Conservation (phyloP, 1,140 invertebrate genomes). For the Bombus soroeensis region DNA sequence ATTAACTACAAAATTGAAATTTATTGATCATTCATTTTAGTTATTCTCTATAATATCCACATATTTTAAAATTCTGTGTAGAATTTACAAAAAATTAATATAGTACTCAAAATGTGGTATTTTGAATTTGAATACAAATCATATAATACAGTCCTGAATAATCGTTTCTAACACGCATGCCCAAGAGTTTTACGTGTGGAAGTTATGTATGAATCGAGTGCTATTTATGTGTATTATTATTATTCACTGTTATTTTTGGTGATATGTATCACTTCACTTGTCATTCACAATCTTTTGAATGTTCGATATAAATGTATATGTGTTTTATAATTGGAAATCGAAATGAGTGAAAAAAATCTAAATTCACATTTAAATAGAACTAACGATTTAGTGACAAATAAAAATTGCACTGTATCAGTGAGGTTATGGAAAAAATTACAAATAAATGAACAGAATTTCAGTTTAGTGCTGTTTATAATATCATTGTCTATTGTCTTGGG, state of each 20-base stretch:
- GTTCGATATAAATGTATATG: background rate
- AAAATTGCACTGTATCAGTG: background rate
- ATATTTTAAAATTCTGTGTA: background rate
- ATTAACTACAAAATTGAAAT: background rate
- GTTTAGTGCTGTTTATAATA: conserved; percentile 62
- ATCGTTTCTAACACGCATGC: conserved; percentile 29
- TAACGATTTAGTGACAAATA: background rate
- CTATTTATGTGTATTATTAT: conserved; percentile 14
- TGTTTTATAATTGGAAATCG: background rate
- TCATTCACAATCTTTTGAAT: background rate
- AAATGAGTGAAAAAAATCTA: background rate
- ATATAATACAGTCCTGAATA: conserved; percentile 1
- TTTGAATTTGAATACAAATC: background rate
- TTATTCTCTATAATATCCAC: background rate
- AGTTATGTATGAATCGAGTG: background rate
- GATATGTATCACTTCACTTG: conserved; percentile 17
- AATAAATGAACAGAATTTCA: conserved; percentile 72
- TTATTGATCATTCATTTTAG: background rate
- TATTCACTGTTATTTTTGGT: conserved; percentile 65
- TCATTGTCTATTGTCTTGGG: conserved; percentile 68
- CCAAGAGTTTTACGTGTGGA: background rate
- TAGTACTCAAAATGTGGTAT: too few relatives aligned
- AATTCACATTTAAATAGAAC: conserved; percentile 17
- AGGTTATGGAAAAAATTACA: conserved; percentile 55
- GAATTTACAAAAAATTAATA: background rate